A percentile compares a stretch with the other conserved stretches of the same genome.
phyloP scores from a whole-genome alignment of 2,888 invertebrate genomes.

The Xanthorhoe spadicearia region DNA sequence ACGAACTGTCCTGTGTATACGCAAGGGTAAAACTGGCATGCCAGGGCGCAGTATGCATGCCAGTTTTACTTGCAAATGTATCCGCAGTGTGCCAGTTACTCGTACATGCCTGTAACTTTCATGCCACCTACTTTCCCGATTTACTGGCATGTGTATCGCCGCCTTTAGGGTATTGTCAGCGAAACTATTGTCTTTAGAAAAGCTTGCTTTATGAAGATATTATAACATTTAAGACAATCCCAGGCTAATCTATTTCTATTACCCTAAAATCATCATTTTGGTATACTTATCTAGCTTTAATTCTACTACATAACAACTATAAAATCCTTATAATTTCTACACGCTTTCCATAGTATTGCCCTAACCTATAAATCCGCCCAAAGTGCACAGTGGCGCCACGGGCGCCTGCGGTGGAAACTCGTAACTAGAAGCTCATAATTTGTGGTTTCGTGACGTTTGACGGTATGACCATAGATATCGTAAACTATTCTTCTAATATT shows the following conservation, averaged over 20 bases:
- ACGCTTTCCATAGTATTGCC: not conserved
- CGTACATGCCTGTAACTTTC: too few species aligned
- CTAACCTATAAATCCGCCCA: conserved; percentile 20
- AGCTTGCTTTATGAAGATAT: too few species aligned
- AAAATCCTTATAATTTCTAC: not conserved
- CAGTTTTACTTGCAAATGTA: too few species aligned
- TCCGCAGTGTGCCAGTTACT: too few species aligned
- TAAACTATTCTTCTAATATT: not conserved
- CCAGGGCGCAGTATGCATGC: too few species aligned
- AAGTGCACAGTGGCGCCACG: conserved; percentile 17
- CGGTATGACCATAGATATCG: not conserved
- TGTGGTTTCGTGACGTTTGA: not conserved
- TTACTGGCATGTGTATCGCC: too few species aligned
- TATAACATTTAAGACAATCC: not conserved
- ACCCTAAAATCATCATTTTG: too few species aligned
- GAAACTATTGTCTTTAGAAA: too few species aligned
- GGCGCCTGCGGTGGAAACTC: conserved; percentile 9
- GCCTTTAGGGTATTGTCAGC: too few species aligned
- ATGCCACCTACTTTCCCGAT: too few species aligned
- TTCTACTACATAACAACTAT: not conserved
- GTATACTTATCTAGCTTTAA: not conserved
- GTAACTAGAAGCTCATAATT: conserved; percentile 11
- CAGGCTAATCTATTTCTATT: not conserved
- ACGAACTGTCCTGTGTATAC: too few species aligned
- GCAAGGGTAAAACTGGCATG: too few species aligned